Evolutionary conservation across 2,797 vertebrate species (phyloP), one percentile per base, ranked within the genome.

Genomic region (Hipposideros larvatus): DNA sequence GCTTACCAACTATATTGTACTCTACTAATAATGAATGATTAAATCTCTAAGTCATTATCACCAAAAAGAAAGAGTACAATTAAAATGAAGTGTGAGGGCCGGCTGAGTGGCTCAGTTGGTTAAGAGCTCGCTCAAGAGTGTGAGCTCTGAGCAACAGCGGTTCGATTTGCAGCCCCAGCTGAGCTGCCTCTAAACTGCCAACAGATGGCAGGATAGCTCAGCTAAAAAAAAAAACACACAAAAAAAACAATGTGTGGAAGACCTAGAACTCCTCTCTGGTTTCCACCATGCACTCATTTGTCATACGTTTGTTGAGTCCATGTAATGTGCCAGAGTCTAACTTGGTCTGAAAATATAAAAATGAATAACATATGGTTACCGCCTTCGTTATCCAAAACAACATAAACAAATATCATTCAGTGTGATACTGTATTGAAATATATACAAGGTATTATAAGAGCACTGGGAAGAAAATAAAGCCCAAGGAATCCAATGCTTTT

Each of bases 331-430:
- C 73, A 74, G 41, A 91, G 8, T 82, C 63, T 94, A 7, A 65
- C 5, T 55, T 92, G 26, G 31, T 87, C 78, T 92, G 65, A 83
- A 18, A 31, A 59, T 65, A 66, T 59, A 90, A 92, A 94, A 24
- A 80, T 51, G 43, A 87, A 48, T 68, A 74, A 31, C 6, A n/a
- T 31, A 59, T 1, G 59, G 34, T 77, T 61, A 80, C 21, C 65
- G 48, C 22, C 66, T 51, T 96, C 82, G 28, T 70, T 96, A 75
- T 26, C 59, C 31, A 91, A 90, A 94, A 46, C 7, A 7, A 86
- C 71, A 43, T 80, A 66, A 83, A 82, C 1, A 19, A 66, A 11
- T 61, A 31, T 34, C 82, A 37, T 68, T 94, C 66, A 74, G 51
- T 48, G 31, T 65, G 22, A 85, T 37, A 6, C 28, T 89, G 10